These are phyloP conservation scores for Ectobius pallidus DNA, from an alignment of 2,888 invertebrate genomes.

Conservation along the genomic window DNA sequence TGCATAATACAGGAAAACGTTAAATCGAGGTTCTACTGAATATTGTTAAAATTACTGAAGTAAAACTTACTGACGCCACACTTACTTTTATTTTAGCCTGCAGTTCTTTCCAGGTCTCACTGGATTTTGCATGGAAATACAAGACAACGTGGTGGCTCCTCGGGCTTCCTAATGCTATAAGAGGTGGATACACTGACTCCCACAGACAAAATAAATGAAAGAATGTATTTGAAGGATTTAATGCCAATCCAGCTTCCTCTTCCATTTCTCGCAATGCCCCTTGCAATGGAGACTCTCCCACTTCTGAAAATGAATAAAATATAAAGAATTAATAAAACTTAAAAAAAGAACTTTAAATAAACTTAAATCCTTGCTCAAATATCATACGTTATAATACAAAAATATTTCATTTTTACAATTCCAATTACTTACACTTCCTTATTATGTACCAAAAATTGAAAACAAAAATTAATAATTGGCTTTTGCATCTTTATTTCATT, in stretches of 20 bases:
- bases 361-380: too few species aligned
- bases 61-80: too few species aligned
- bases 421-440: not conserved
- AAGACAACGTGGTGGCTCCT: slow-evolving; percentile 55
- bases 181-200: slow-evolving; percentile 55
- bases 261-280: slow-evolving; percentile 54
- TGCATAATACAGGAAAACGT: too few species aligned
- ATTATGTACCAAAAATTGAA: too few species aligned
- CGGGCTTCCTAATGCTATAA: slow-evolving; percentile 52
- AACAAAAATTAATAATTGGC: too few species aligned
- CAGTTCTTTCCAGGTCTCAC: slow-evolving; percentile 42
- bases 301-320: slow-evolving; percentile 43
- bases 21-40: too few species aligned
- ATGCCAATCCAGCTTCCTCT: slow-evolving; percentile 54
- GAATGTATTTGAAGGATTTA: slow-evolving; percentile 42
- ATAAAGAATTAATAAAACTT: not conserved
- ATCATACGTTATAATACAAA: too few species aligned
- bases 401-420: too few species aligned
- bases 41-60: too few species aligned
- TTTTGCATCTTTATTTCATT: too few species aligned
- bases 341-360: not conserved
- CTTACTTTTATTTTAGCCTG: slow-evolving; percentile 43
- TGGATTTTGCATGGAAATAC: slow-evolving; percentile 51
- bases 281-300: slow-evolving; percentile 49
- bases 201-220: slow-evolving; percentile 46